Percentiles rank a stretch among this genome's conserved stretches.
Conservation (phyloP, 2,113 vertebrate species). For the Felis chaus region DNA sequence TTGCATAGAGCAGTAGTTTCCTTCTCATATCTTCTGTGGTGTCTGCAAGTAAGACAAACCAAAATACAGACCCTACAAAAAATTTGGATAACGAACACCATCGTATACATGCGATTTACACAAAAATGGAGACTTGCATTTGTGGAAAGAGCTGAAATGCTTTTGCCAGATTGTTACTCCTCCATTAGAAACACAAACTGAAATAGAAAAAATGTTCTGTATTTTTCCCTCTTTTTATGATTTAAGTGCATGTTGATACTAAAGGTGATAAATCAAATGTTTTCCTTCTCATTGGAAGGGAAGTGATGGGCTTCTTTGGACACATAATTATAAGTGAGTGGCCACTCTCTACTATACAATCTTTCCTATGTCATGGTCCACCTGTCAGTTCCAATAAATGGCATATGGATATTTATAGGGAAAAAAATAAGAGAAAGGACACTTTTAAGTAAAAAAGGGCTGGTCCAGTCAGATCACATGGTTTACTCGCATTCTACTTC, state of each 20-base stretch:
- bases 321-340: not conserved
- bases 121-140: not conserved
- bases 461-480: not conserved
- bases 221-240: not conserved
- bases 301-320: not conserved
- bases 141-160: not conserved
- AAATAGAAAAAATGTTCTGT: not conserved
- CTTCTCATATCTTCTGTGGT: not conserved
- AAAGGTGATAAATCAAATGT: not conserved
- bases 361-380: not conserved
- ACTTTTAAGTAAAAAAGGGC: not conserved
- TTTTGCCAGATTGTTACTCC: not conserved
- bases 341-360: not conserved
- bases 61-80: not conserved
- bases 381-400: not conserved
- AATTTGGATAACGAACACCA: not conserved
- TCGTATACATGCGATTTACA: constrained; percentile 13
- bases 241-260: not conserved
- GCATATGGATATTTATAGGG: not conserved
- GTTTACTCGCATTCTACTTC: not conserved
- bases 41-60: not conserved
- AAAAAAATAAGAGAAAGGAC: not conserved
- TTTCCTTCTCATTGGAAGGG: not conserved
- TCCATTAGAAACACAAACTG: constrained; percentile 14
- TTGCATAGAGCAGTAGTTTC: not conserved